Conservation (phyloP, 2,797 vertebrate genomes). For the Notamacropus eugenii region DNA sequence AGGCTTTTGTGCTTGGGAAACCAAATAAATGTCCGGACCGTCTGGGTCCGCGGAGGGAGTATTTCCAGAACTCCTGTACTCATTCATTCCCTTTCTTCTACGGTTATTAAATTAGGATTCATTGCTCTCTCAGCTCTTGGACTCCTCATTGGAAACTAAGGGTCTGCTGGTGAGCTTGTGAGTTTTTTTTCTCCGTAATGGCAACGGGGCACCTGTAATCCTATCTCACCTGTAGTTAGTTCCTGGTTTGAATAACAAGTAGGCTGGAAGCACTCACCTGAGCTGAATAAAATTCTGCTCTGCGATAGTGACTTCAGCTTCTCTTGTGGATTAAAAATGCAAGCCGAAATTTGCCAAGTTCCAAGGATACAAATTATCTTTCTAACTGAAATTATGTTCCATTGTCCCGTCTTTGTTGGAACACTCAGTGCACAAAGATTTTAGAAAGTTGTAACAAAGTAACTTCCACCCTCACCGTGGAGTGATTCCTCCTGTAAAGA, state of each 20-base stretch:
- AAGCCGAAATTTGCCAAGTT: slow-evolving; percentile 8
- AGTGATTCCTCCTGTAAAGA: background rate
- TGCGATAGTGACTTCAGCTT: background rate
- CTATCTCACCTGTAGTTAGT: slow-evolving; percentile 32
- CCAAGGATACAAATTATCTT: background rate
- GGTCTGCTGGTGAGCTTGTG: background rate
- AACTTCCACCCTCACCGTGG: background rate
- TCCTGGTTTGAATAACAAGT: slow-evolving; percentile 28
- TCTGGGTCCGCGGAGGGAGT: background rate
- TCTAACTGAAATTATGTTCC: background rate
- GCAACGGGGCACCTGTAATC: background rate
- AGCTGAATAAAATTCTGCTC: background rate
- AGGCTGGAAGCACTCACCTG: slow-evolving; percentile 6
- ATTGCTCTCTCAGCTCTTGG: background rate
- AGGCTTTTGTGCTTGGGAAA: background rate
- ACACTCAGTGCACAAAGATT: background rate
- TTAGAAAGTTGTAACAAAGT: background rate
- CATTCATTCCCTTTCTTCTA: background rate
- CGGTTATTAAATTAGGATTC: background rate
- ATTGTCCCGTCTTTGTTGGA: background rate
- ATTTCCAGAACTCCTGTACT: slow-evolving; percentile 5
- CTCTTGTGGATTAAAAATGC: slow-evolving; percentile 6
- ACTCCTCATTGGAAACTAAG: background rate
- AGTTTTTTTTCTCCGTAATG: background rate
- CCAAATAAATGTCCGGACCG: background rate